These are phyloP conservation scores for Sebastes fasciatus DNA, from an alignment of 2,113 vertebrate species.

Conservation along the genomic window DNA sequence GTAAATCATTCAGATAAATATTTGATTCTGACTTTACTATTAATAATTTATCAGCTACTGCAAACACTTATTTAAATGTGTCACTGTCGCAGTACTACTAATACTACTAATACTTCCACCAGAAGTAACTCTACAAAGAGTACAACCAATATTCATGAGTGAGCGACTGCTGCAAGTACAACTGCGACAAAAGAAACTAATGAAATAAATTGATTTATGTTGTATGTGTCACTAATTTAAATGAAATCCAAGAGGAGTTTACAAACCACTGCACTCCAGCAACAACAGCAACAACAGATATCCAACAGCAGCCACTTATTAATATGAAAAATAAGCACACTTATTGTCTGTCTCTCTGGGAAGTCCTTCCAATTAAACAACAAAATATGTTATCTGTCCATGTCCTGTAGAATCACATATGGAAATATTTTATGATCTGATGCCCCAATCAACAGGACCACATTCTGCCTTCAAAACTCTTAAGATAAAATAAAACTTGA, in stretches of 20 bases:
- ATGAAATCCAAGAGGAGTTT: not conserved
- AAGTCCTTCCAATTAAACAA: not conserved
- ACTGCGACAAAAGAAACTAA: not conserved
- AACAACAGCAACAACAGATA: conserved; percentile 6
- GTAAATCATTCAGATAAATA: conserved; percentile 4
- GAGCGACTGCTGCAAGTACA: not conserved
- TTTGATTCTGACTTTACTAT: conserved; percentile 8
- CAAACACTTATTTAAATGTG: not conserved
- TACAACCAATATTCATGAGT: not conserved
- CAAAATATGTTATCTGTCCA: not conserved
- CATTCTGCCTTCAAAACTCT: too few relatives aligned
- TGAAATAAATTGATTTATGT: conserved; percentile 8
- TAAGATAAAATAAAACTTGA: too few relatives aligned
- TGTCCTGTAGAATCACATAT: too few relatives aligned
- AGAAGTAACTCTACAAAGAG: not conserved
- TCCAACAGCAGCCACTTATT: too few relatives aligned
- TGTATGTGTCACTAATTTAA: conserved; percentile 10
- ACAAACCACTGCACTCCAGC: conserved; percentile 1
- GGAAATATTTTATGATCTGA: too few relatives aligned
- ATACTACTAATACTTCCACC: not conserved
- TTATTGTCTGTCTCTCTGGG: too few relatives aligned
- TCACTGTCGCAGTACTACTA: not conserved
- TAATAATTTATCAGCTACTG: conserved; percentile 1
- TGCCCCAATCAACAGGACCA: too few relatives aligned
- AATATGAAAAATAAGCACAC: too few relatives aligned